These are phyloP conservation scores for Motacilla alba DNA, from an alignment of 2,113 vertebrate species.

Conservation along the genomic window DNA sequence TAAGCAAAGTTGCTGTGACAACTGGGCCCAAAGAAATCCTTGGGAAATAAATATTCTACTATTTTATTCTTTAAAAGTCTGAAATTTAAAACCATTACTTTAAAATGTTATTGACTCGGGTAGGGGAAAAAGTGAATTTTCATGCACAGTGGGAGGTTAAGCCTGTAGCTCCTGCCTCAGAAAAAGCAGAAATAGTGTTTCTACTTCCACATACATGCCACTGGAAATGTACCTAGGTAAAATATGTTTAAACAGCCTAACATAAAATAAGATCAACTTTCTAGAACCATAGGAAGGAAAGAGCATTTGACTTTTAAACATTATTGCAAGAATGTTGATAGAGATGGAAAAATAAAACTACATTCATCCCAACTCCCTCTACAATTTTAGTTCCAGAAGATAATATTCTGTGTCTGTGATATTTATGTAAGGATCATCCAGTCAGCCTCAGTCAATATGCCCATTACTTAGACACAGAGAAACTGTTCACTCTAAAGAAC, in stretches of 20 bases:
- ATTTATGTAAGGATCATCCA: not conserved
- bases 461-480: not conserved
- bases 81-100: conserved; percentile 11
- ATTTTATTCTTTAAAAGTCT: not conserved
- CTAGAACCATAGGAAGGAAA: not conserved
- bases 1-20: not conserved
- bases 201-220: not conserved
- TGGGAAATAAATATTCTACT: not conserved
- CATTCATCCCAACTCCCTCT: not conserved
- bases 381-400: not conserved
- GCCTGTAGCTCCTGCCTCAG: not conserved
- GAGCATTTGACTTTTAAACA: not conserved
- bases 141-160: conserved; percentile 17
- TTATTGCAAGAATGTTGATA: not conserved
- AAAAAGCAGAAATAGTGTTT: conserved; percentile 17
- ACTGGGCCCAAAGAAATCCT: not conserved
- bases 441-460: not conserved
- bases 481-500: not conserved
- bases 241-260: not conserved
- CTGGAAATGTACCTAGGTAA: not conserved
- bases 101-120: not conserved
- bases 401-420: not conserved
- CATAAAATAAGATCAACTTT: not conserved
- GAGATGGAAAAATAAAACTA: not conserved
- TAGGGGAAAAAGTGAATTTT: conserved; percentile 28